phyloP scores from a whole-genome alignment of 1,140 invertebrate species.

The Drosophila sp. region DNA sequence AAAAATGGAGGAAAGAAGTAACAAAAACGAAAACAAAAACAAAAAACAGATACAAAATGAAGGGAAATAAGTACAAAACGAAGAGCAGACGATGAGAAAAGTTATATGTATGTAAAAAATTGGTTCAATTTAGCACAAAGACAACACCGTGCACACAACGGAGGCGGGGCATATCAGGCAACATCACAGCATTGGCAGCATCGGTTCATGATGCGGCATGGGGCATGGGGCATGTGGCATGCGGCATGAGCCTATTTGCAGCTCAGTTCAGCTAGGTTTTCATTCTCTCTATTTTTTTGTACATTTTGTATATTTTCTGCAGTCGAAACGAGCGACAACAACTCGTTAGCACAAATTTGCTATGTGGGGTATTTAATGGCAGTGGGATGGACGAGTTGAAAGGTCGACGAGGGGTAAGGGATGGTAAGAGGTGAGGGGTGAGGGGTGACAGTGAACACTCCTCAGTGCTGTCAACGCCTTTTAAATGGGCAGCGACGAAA shows the following conservation, averaged over 20 bases:
- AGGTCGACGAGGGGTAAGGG: neutral
- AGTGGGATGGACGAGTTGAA: neutral
- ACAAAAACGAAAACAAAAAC: no score
- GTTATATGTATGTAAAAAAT: slow-evolving; percentile 60
- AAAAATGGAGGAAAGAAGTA: no score
- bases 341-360: slow-evolving; percentile 79
- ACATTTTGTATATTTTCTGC: slow-evolving; percentile 27
- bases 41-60: neutral
- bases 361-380: slow-evolving; percentile 45
- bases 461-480: slow-evolving; percentile 68
- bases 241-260: slow-evolving; percentile 64
- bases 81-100: slow-evolving; percentile 30
- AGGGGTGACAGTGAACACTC: slow-evolving; percentile 20
- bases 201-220: slow-evolving; percentile 29
- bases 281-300: slow-evolving; percentile 25
- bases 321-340: slow-evolving; percentile 66
- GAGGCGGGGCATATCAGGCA: slow-evolving; percentile 12
- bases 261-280: slow-evolving; percentile 36
- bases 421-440: neutral
- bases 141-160: slow-evolving; percentile 37
- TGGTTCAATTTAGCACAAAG: slow-evolving; percentile 81
- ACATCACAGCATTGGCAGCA: slow-evolving; percentile 33
- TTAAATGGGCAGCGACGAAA: slow-evolving; percentile 71
- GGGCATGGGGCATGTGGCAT: neutral
- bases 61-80: slow-evolving; percentile 5